phyloP scores from a whole-genome alignment of 2,888 invertebrate species.

The Julus scandinavius region DNA sequence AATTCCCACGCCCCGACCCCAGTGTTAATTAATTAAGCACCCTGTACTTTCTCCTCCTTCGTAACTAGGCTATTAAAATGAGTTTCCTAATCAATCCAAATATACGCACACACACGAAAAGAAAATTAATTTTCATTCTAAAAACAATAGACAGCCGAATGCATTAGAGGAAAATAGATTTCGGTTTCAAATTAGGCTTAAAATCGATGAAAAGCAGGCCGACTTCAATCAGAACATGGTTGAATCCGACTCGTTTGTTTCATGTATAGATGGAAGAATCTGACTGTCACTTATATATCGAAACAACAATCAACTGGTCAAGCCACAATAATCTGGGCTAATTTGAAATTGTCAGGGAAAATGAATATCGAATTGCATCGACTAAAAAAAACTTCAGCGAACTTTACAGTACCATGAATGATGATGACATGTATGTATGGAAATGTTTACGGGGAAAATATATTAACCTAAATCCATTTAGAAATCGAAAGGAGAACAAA shows the following conservation, averaged over 20 bases:
- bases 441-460: not conserved
- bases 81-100: not conserved
- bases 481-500: not conserved
- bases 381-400: not conserved
- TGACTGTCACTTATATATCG: not conserved
- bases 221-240: not conserved
- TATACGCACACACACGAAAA: not conserved
- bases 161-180: not conserved
- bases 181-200: conserved; percentile 30
- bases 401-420: not conserved
- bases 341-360: conserved; percentile 28
- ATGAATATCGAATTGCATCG: not conserved
- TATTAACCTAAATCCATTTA: conserved; percentile 14
- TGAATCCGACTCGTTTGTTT: not conserved
- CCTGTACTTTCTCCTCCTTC: not conserved
- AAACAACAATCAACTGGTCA: not conserved
- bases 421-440: not conserved
- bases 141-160: not conserved
- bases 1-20: conserved; percentile 4
- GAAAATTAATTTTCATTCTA: not conserved
- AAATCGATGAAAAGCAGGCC: conserved; percentile 29
- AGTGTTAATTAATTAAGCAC: not conserved
- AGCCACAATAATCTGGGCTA: conserved; percentile 9
- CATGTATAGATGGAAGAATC: not conserved
- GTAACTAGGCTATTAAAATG: not conserved